phyloP scores from a whole-genome alignment of 2,113 vertebrate species.

The Apodemus sylvaticus region DNA sequence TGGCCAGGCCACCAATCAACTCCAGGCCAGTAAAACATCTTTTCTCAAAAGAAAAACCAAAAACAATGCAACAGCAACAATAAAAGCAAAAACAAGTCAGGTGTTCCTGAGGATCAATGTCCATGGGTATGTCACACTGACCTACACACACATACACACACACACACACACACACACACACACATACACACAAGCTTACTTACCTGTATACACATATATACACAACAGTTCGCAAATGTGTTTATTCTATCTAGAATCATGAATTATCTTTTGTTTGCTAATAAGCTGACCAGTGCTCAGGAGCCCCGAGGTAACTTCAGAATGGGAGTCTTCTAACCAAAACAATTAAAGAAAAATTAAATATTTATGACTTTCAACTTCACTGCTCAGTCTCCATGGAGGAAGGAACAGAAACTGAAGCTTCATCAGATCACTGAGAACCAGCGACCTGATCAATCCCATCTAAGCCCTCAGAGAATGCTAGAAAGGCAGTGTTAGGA shows the following conservation, averaged over 20 bases:
- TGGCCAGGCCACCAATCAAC: neutral
- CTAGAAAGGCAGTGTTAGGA: neutral
- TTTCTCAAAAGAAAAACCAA: neutral
- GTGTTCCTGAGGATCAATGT: neutral
- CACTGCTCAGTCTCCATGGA: neutral
- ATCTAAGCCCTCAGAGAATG: neutral
- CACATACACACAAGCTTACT: no score
- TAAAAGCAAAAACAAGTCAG: neutral
- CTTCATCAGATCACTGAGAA: neutral
- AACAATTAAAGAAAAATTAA: neutral
- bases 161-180: neutral
- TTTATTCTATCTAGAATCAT: neutral
- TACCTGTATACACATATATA: neutral
- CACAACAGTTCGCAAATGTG: neutral
- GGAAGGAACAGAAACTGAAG: neutral
- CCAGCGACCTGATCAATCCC: neutral
- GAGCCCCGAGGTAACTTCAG: neutral
- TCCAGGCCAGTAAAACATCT: neutral
- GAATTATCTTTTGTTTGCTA: neutral
- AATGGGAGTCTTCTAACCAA: neutral
- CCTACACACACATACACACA: neutral
- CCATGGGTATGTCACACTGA: neutral
- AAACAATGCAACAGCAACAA: no score
- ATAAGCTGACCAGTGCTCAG: neutral
- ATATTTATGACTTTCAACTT: neutral